phyloP scores from a whole-genome alignment of 2,113 vertebrate genomes.

The Pterophyllum scalare region DNA sequence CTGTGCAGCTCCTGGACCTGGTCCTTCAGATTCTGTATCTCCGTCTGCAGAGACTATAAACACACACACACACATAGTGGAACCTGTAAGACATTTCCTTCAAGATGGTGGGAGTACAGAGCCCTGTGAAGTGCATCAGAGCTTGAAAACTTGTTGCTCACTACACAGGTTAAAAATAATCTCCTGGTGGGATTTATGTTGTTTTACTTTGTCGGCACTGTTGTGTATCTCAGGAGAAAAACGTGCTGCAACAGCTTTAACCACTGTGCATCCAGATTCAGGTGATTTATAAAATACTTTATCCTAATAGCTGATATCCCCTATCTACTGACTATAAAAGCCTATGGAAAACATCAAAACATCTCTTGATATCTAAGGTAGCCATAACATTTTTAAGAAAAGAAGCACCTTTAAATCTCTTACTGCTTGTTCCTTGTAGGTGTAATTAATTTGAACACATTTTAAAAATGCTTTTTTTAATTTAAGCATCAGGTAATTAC shows the following conservation, averaged over 20 bases:
- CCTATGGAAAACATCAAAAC: not conserved
- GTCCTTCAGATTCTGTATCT: constrained; percentile 91
- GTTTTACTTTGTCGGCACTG: not conserved
- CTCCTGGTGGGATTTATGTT: constrained; percentile 4
- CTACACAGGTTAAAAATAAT: constrained; percentile 4
- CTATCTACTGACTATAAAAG: not conserved
- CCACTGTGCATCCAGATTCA: not conserved
- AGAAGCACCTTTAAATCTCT: not conserved
- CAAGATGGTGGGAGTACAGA: constrained; percentile 5
- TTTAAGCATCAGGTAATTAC: not conserved
- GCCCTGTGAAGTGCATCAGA: constrained; percentile 11
- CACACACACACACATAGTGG: not conserved
- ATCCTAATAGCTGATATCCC: not conserved
- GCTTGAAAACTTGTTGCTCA: constrained; percentile 1
- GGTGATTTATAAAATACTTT: not conserved
- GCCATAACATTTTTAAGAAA: not conserved
- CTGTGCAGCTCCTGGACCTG: constrained; percentile 94
- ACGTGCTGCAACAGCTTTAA: not conserved
- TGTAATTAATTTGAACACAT: not conserved
- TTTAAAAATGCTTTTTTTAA: not conserved
- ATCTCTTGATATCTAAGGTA: not conserved
- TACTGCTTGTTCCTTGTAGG: not conserved
- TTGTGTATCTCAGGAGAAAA: not conserved
- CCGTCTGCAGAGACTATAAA: constrained; percentile 84
- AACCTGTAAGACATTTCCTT: constrained; percentile 1